Base-by-base conservation (phyloP, 1,140 invertebrate genomes). In the Sminthurides bifidus region DNA sequence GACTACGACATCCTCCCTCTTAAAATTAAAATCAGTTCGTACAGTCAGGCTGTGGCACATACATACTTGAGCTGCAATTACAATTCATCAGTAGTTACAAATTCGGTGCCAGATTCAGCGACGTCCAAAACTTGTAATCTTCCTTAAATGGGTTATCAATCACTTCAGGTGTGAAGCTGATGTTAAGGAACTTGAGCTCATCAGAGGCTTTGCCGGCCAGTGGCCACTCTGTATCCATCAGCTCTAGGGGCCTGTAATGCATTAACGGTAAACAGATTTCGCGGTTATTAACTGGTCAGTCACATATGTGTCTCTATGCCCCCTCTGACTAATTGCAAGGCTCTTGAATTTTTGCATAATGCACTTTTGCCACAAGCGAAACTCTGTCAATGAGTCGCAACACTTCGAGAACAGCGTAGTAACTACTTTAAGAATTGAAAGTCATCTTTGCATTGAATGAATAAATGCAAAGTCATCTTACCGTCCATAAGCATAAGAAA, bases 401-500 rank as follows among this genome's bases (percentile, higher is more conserved):
- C n/a, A n/a, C n/a, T n/a, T n/a, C n/a, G n/a, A n/a, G n/a, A n/a
- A n/a, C n/a, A n/a, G n/a, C n/a, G n/a, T n/a, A n/a, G n/a, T n/a
- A n/a, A n/a, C n/a, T n/a, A n/a, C n/a, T n/a, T n/a, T n/a, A n/a
- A n/a, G n/a, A n/a, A n/a, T n/a, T n/a, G n/a, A n/a, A n/a, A n/a
- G n/a, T n/a, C n/a, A n/a, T n/a, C n/a, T n/a, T n/a, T n/a, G n/a
- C n/a, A n/a, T n/a, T n/a, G n/a, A n/a, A n/a, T n/a, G n/a, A n/a
- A n/a, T n/a, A n/a, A n/a, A n/a, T n/a, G n/a, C n/a, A n/a, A n/a
- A n/a, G n/a, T n/a, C n/a, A n/a, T n/a, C n/a, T n/a, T 23, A 45
- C 19, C 40, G n/a, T 26, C 24, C 24, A n/a, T 48, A 35, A 3
- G 57, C 57, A 59, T 59, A 63, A 8, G 41, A 49, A 5, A 45